Evolutionary conservation across 1,140 invertebrate genomes (phyloP), one percentile per base, ranked within the genome.

Genomic region (Drosophila quadrilineata): DNA sequence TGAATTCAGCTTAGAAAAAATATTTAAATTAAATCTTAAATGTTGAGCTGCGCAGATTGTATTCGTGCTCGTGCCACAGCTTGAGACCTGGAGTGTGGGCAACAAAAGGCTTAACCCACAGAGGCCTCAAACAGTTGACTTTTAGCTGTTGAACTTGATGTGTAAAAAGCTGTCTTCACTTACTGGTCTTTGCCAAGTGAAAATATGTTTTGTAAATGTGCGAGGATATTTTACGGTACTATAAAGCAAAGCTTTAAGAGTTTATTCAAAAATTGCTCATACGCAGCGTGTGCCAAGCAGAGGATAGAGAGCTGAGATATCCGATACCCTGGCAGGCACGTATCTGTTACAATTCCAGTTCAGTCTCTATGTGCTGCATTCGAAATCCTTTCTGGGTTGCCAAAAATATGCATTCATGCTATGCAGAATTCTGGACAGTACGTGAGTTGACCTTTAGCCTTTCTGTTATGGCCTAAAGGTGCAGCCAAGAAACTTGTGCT

Each of bases 11-110:
- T 6, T 40, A 33, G 46, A 45, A 58, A n/a, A 45, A 38, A 64
- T 46, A 82, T 72, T 76, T 84, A 76, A 84, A 84, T 82, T 69
- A 82, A 82, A 76, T 82, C 72, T 75, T 60, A 73, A 84, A 73
- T 63, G 62, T 43, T 71, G 50, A 21, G n/a, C n/a, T n/a, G n/a
- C n/a, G n/a, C n/a, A n/a, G n/a, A n/a, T n/a, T n/a, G n/a, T n/a
- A n/a, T n/a, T n/a, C n/a, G n/a, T n/a, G n/a, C n/a, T n/a, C n/a
- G n/a, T n/a, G n/a, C n/a, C n/a, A n/a, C n/a, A n/a, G n/a, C n/a
- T n/a, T n/a, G n/a, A n/a, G n/a, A n/a, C n/a, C n/a, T n/a, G n/a
- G 53, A 58, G 40, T 45, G 48, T 22, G 17, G 46, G 31, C 48
- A 36, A 54, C 21, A 50, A 43, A 35, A 10, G 43, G n/a, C 59